Percentiles rank a stretch among this genome's conserved stretches.
Evolutionary conservation across 2,888 invertebrate species (phyloP).

Genomic region (Troilus luridus): DNA sequence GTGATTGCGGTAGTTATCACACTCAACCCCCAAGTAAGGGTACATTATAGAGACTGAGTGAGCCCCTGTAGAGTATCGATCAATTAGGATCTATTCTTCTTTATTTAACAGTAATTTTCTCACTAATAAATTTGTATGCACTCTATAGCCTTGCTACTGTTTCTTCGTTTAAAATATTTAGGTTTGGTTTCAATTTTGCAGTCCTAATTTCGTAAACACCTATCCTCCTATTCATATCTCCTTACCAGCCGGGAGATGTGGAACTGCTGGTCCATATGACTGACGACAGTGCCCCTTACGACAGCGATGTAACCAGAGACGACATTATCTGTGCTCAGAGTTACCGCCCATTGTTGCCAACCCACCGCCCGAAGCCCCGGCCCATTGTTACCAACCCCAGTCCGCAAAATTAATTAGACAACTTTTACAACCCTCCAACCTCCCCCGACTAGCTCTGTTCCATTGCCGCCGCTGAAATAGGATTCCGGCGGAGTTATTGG

Average conservation of each 20-base stretch:
- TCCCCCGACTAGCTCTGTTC: slow-evolving; percentile 21
- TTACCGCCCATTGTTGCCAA: slow-evolving; percentile 57
- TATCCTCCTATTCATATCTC: neutral
- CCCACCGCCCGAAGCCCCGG: slow-evolving; percentile 51
- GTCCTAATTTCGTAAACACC: neutral
- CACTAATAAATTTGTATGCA: too few relatives aligned
- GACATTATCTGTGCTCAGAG: slow-evolving; percentile 56
- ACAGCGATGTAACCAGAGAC: slow-evolving; percentile 48
- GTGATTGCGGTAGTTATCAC: too few relatives aligned
- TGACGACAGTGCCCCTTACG: slow-evolving; percentile 23
- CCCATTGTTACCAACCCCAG: slow-evolving; percentile 58
- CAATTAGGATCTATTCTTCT: too few relatives aligned
- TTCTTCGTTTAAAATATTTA: too few relatives aligned
- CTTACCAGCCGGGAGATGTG: neutral
- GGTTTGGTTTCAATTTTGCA: too few relatives aligned
- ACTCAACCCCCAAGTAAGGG: too few relatives aligned
- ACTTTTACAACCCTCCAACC: slow-evolving; percentile 56
- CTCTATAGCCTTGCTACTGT: too few relatives aligned
- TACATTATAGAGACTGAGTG: too few relatives aligned
- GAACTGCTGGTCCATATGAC: slow-evolving; percentile 9
- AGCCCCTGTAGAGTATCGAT: too few relatives aligned
- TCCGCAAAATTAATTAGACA: slow-evolving; percentile 58
- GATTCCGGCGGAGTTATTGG: slow-evolving; percentile 52
- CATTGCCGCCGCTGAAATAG: slow-evolving; percentile 51
- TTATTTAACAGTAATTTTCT: too few relatives aligned